These are phyloP conservation scores for Deilephila elpenor DNA, from an alignment of 2,888 invertebrate species.

Conservation along the genomic window DNA sequence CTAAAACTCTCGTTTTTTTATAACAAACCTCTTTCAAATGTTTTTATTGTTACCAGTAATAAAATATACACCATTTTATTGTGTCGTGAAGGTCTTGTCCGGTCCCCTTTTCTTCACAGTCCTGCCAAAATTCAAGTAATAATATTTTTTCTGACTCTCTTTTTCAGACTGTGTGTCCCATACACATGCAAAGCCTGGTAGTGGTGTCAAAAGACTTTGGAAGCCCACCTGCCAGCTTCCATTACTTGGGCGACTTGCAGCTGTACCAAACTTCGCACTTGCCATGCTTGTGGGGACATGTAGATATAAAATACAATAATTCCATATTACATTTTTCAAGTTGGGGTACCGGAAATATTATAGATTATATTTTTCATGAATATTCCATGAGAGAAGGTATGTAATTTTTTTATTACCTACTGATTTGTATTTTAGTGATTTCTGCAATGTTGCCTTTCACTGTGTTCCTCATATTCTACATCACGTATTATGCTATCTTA, in stretches of 20 bases:
- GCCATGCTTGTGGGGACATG: slow-evolving; percentile 73
- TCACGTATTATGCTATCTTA: too few relatives aligned
- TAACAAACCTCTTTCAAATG: too few relatives aligned
- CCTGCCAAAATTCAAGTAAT: too few relatives aligned
- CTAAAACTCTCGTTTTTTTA: too few relatives aligned
- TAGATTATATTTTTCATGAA: slow-evolving; percentile 81
- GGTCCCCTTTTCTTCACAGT: too few relatives aligned
- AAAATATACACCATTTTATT: too few relatives aligned
- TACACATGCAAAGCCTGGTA: slow-evolving; percentile 83
- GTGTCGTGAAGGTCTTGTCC: too few relatives aligned
- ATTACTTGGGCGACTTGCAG: slow-evolving; percentile 75
- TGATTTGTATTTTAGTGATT: too few relatives aligned
- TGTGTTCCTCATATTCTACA: too few relatives aligned
- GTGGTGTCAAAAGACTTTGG: slow-evolving; percentile 74
- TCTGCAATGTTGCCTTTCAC: too few relatives aligned
- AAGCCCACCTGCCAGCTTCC: slow-evolving; percentile 64
- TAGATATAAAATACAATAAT: slow-evolving; percentile 83
- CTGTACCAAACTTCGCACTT: slow-evolving; percentile 78
- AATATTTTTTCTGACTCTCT: not conserved
- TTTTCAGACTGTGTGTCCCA: slow-evolving; percentile 79
- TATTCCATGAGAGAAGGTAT: slow-evolving; percentile 86
- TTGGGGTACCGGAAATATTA: slow-evolving; percentile 67
- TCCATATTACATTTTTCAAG: slow-evolving; percentile 77
- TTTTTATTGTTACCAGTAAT: too few relatives aligned
- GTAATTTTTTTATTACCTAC: slow-evolving; percentile 7